Evolutionary conservation across 2,113 vertebrate genomes (phyloP).

Genomic region (Apaloderma vittatum): DNA sequence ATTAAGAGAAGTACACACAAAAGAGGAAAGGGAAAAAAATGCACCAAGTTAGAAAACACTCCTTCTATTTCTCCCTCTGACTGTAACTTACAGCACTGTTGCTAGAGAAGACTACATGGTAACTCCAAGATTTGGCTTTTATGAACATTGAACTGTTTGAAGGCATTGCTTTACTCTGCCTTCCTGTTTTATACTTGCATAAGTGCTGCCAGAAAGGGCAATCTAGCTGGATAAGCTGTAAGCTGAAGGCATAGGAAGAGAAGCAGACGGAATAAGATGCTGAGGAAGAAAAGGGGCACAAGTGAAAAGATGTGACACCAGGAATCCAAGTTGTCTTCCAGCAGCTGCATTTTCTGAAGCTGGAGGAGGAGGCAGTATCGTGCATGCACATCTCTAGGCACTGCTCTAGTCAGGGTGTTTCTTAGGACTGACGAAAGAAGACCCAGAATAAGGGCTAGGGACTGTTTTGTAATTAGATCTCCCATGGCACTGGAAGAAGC

Average conservation of each 20-base stretch:
- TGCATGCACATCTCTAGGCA: accelerated
- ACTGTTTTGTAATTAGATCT: neutral
- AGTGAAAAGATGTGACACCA: accelerated
- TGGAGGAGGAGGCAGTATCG: neutral
- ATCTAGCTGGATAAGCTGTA: neutral
- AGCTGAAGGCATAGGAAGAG: neutral
- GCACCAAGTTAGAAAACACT: neutral
- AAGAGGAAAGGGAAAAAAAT: neutral
- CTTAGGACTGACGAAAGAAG: neutral
- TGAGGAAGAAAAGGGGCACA: neutral
- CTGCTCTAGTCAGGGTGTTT: neutral
- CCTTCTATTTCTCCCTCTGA: neutral
- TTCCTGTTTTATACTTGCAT: neutral
- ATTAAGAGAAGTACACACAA: neutral
- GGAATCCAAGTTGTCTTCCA: neutral
- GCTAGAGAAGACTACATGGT: neutral
- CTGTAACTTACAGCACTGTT: neutral
- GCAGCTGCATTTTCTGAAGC: neutral
- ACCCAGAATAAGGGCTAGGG: neutral
- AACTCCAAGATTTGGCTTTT: neutral
- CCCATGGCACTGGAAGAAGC: neutral
- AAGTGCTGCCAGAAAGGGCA: neutral
- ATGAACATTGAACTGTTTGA: neutral
- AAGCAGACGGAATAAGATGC: neutral
- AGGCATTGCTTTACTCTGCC: neutral